Conservation (phyloP, 2,888 invertebrate species). For the Slavum lentiscoides region DNA sequence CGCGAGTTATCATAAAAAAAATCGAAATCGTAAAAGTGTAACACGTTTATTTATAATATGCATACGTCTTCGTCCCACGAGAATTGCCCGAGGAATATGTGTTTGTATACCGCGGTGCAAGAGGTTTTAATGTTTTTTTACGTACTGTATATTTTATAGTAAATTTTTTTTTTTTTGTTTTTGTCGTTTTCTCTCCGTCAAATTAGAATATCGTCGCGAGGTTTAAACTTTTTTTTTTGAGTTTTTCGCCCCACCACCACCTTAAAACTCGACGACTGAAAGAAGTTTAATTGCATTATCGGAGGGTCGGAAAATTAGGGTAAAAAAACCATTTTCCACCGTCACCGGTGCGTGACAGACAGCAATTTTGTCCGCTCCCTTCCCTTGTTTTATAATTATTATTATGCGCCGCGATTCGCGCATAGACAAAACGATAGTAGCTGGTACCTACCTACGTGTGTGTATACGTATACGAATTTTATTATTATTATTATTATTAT, state of each 20-base stretch:
- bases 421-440: neutral
- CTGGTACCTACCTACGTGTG: too few species aligned
- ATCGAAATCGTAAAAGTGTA: slow-evolving; percentile 38
- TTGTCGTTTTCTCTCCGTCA: neutral
- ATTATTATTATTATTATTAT: neutral
- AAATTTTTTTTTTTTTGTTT: slow-evolving; percentile 13
- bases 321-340: slow-evolving; percentile 36
- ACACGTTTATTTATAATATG: neutral
- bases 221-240: slow-evolving; percentile 2
- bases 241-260: neutral
- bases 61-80: neutral
- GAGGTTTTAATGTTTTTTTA: neutral
- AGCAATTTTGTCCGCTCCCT: neutral
- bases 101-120: too few species aligned
- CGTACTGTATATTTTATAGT: neutral
- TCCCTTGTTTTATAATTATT: slow-evolving; percentile 6
- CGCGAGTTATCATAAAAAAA: slow-evolving; percentile 31
- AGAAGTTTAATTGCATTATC: slow-evolving; percentile 44
- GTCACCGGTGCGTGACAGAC: slow-evolving; percentile 16
- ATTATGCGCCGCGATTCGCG: neutral
- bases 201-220: slow-evolving; percentile 31
- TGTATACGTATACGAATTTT: too few species aligned
- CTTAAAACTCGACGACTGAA: slow-evolving; percentile 22
- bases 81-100: neutral
- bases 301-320: slow-evolving; percentile 29